phyloP scores from a whole-genome alignment of 2,888 invertebrate species.

The Platycnemis pennipes region DNA sequence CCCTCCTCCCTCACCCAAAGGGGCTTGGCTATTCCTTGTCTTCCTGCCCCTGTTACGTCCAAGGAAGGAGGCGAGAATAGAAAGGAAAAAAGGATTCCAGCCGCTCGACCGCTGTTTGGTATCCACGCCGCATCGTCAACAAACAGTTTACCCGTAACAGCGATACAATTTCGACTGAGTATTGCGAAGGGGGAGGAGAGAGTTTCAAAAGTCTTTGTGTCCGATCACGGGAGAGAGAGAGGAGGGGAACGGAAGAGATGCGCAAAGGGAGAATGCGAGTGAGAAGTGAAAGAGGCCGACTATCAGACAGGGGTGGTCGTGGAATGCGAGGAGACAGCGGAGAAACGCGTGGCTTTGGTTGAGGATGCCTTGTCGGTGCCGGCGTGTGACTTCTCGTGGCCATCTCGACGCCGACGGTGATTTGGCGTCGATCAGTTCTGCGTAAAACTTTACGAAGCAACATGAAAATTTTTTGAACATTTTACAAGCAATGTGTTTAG shows the following conservation, averaged over 20 bases:
- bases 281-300: not conserved
- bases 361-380: not conserved
- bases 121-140: constrained; percentile 30
- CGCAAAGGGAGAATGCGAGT: not conserved
- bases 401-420: too few relatives aligned
- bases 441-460: too few relatives aligned
- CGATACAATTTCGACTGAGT: constrained; percentile 24
- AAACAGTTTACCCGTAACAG: constrained; percentile 13
- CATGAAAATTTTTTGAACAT: too few relatives aligned
- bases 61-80: constrained; percentile 5
- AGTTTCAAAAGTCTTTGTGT: not conserved
- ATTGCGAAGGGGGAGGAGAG: constrained; percentile 25
- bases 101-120: constrained; percentile 24
- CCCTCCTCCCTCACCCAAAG: not conserved
- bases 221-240: not conserved
- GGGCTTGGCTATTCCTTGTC: not conserved
- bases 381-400: not conserved
- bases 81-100: not conserved
- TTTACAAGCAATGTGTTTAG: too few relatives aligned
- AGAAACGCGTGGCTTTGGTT: not conserved
- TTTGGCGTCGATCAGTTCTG: too few relatives aligned
- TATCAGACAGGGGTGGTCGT: not conserved
- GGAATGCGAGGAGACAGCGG: not conserved
- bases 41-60: not conserved
- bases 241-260: not conserved